phyloP scores from a whole-genome alignment of 2,888 invertebrate species.

The Diarsia rubi region DNA sequence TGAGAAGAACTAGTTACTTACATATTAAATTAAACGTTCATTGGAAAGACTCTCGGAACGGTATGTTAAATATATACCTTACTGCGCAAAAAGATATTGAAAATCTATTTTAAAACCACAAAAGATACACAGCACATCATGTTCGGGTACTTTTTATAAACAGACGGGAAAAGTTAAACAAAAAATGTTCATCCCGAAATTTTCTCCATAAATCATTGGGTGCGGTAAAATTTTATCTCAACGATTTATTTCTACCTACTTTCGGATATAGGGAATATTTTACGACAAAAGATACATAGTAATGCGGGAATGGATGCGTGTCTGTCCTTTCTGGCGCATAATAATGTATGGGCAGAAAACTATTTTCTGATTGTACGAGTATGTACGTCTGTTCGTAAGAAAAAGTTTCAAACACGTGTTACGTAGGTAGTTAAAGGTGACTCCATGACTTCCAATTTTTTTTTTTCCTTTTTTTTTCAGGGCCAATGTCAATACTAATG shows the following conservation, averaged over 20 bases:
- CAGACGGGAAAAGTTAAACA: constrained; percentile 64
- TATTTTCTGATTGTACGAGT: no score
- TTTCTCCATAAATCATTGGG: constrained; percentile 79
- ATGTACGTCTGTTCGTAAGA: background rate
- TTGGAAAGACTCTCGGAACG: no score
- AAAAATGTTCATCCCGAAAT: constrained; percentile 72
- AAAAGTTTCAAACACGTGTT: background rate
- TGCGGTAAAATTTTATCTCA: constrained; percentile 81
- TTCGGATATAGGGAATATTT: constrained; percentile 80
- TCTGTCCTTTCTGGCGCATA: constrained; percentile 12
- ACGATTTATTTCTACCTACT: constrained; percentile 82
- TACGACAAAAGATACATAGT: constrained; percentile 69
- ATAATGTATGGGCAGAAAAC: constrained; percentile 3
- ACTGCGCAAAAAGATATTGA: background rate
- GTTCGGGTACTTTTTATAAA: constrained; percentile 55
- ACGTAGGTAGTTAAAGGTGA: no score
- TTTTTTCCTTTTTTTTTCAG: no score
- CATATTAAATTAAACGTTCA: no score
- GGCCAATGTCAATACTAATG: no score
- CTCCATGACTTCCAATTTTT: no score
- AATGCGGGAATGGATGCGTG: constrained; percentile 17
- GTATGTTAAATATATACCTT: no score
- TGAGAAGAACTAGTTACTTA: no score
- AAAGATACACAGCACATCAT: constrained; percentile 22
- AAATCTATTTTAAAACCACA: constrained; percentile 19